phyloP scores from a whole-genome alignment of 2,888 invertebrate species.

The Leptopilina syphax region DNA sequence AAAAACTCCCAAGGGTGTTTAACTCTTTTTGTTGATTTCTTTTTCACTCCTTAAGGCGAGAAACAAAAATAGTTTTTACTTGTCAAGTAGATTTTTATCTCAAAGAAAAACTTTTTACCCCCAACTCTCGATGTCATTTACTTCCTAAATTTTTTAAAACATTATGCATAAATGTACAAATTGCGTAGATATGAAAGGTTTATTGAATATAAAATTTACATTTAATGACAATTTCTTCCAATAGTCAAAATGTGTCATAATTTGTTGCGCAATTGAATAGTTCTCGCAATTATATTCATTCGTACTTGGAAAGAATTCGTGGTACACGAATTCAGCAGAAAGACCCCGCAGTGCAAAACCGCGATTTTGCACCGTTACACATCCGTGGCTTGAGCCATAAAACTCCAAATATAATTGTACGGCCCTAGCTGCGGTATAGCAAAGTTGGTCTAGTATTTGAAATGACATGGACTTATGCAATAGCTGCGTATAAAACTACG shows the following conservation, averaged over 20 bases:
- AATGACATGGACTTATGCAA: slow-evolving; percentile 65
- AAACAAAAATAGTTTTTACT: too few relatives aligned
- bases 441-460: slow-evolving; percentile 35
- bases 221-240: not conserved
- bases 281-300: not conserved
- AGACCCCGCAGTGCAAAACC: slow-evolving; percentile 4
- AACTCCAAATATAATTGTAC: slow-evolving; percentile 61
- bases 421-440: slow-evolving; percentile 39
- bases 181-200: too few relatives aligned
- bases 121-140: too few relatives aligned
- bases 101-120: too few relatives aligned
- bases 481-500: slow-evolving; percentile 5
- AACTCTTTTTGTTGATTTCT: too few relatives aligned
- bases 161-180: too few relatives aligned
- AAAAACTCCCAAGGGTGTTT: too few relatives aligned
- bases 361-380: slow-evolving; percentile 40
- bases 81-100: too few relatives aligned
- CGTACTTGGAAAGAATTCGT: slow-evolving; percentile 5
- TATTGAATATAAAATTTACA: not conserved
- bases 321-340: slow-evolving; percentile 40
- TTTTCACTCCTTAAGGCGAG: too few relatives aligned
- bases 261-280: not conserved
- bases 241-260: not conserved
- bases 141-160: too few relatives aligned
- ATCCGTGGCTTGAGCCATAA: slow-evolving; percentile 49